A percentile compares a stretch with the other conserved stretches of the same genome.
Evolutionary conservation across 2,888 invertebrate genomes (phyloP).

Genomic region (Diarsia rubi): DNA sequence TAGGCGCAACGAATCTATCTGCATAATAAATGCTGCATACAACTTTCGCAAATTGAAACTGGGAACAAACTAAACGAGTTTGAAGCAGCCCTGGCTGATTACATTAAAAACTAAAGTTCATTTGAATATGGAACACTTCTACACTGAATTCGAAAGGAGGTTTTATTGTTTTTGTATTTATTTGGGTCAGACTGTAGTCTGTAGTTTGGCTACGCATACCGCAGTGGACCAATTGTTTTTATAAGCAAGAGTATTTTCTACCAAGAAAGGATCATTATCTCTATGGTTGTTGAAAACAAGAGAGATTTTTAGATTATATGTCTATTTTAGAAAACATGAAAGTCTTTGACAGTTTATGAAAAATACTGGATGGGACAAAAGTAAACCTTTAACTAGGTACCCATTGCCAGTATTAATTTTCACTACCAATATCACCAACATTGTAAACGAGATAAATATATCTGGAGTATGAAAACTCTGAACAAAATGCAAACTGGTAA

Average conservation of each 20-base stretch:
- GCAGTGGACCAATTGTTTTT: slow-evolving; percentile 29
- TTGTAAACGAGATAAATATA: no score
- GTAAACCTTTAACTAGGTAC: no score
- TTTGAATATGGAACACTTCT: slow-evolving; percentile 57
- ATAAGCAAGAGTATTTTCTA: background rate
- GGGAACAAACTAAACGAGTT: slow-evolving; percentile 56
- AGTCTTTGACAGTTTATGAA: background rate
- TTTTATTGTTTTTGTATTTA: slow-evolving; percentile 45
- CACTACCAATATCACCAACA: no score
- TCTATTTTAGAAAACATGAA: background rate
- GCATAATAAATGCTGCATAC: slow-evolving; percentile 67
- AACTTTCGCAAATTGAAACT: slow-evolving; percentile 62
- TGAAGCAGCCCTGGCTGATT: slow-evolving; percentile 45
- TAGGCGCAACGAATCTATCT: slow-evolving; percentile 46
- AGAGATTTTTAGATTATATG: background rate
- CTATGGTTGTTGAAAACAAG: background rate
- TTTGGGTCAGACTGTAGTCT: slow-evolving; percentile 39
- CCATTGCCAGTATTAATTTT: no score
- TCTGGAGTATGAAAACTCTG: no score
- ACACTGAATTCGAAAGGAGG: slow-evolving; percentile 31
- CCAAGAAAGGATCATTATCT: background rate
- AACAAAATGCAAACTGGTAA: no score
- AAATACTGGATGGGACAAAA: no score
- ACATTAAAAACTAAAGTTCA: slow-evolving; percentile 56
- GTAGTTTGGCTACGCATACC: slow-evolving; percentile 30